Percentiles rank a stretch among this genome's conserved stretches.
Conservation (phyloP, 1,140 invertebrate species). For the Musca vetustissima region DNA sequence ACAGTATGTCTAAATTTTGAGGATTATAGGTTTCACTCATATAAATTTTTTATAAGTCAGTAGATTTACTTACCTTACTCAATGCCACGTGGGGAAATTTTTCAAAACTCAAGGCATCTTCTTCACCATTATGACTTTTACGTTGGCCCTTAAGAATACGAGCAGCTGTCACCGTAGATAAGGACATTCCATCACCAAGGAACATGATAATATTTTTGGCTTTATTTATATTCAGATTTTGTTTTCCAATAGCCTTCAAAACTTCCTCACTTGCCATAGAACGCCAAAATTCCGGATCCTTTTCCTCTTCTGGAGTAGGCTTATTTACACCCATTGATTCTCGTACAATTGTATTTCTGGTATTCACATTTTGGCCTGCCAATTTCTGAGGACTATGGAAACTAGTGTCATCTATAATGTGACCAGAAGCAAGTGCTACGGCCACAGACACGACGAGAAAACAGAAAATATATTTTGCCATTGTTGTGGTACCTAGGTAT, state of each 20-base stretch:
- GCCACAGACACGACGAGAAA: too few species aligned
- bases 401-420: too few species aligned
- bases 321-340: neutral
- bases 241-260: constrained; percentile 30
- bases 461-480: too few species aligned
- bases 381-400: too few species aligned
- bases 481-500: too few species aligned
- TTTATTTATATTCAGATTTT: constrained; percentile 15
- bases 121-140: constrained; percentile 62
- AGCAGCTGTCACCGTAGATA: constrained; percentile 69
- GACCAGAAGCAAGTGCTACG: too few species aligned
- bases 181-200: constrained; percentile 76
- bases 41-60: too few species aligned
- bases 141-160: constrained; percentile 68
- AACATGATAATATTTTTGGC: constrained; percentile 76
- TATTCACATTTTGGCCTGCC: too few species aligned
- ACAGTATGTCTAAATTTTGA: constrained; percentile 60
- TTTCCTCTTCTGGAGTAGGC: neutral
- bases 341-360: too few species aligned
- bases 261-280: constrained; percentile 35
- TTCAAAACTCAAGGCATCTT: constrained; percentile 69
- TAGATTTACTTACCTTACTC: constrained; percentile 57
- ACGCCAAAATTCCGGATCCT: constrained; percentile 31
- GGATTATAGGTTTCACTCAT: too few species aligned
- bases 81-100: constrained; percentile 72